A percentile compares a stretch with the other conserved stretches of the same genome.
These are phyloP conservation scores for Otolemur garnettii DNA, from an alignment of 2,113 vertebrate species.

Conservation along the genomic window DNA sequence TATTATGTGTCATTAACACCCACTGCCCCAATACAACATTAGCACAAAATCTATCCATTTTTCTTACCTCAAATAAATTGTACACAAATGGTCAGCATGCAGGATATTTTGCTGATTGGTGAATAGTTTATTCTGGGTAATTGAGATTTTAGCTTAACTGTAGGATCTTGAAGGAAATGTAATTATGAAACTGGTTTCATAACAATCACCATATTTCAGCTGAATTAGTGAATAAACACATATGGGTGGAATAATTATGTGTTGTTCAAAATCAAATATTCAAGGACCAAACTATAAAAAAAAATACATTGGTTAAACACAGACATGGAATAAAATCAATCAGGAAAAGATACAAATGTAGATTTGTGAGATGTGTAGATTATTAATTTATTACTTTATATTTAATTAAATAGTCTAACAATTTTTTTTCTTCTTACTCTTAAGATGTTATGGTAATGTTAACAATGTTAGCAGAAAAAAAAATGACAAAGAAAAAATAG, in stretches of 20 bases:
- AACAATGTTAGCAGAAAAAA: neutral
- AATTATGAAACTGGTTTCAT: neutral
- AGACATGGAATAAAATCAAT: neutral
- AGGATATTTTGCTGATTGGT: neutral
- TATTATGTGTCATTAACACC: neutral
- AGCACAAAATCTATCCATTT: neutral
- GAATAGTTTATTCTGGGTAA: neutral
- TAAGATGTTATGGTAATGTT: constrained; percentile 13
- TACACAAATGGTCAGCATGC: neutral
- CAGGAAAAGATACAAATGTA: neutral
- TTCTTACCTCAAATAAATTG: neutral
- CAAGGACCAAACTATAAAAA: neutral
- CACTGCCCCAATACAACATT: neutral
- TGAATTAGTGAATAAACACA: neutral
- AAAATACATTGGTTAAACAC: neutral
- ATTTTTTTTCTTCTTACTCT: neutral
- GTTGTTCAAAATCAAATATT: neutral
- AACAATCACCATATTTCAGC: neutral
- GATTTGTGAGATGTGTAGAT: neutral
- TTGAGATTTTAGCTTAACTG: neutral
- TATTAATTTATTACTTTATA: neutral
- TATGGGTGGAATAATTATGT: neutral
- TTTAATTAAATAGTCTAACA: neutral
- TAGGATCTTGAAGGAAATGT: neutral
- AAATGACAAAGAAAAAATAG: neutral